Base-by-base conservation (phyloP, 2,113 vertebrate genomes). In the Rhinoptilus africanus region DNA sequence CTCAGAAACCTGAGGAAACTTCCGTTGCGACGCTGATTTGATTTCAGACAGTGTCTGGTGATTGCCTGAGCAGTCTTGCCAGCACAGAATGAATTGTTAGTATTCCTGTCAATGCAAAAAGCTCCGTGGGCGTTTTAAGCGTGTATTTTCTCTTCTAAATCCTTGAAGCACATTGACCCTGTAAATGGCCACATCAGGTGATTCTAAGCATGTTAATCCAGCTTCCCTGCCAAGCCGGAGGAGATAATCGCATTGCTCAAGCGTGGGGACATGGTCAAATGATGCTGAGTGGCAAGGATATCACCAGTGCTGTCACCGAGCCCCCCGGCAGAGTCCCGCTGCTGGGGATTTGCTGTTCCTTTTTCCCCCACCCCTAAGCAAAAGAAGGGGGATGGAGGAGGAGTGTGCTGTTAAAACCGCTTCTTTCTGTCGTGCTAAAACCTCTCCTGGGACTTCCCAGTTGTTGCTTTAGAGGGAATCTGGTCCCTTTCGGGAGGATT, bases 101-200 rank as follows among this genome's bases (percentile, higher is more conserved):
- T 95, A 14, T 86, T 93, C 79, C 73, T 48, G 39, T 84, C 45
- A 26, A 23, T 72, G 90, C 95, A 80, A 30, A 95, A 94, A 84
- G 76, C 90, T 95, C 91, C 0, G 15, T 89, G 95, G 88, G 83
- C 74, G 80, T 92, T 92, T 92, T 60, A 45, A 95, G 60, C 6
- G 35, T 60, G 80, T 81, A 20, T 93, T 94, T 94, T 91, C 85
- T 50, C 82, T 88, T 83, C 88, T 89, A 97, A 96, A 95, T 96
- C 93, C 88, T 92, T 96, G 89, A 83, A 96, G 76, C 85, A 87
- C 87, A 53, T 60, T 96, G 93, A 95, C 96, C 96, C 96, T 92
- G 85, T 93, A 93, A 96, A 97, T 91, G 92, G 93, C 97, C 73
- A 45, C 96, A 93, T 97, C 95, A 96, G 96, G 95, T 97, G 97